Percentiles rank a stretch among this genome's conserved stretches.
These are phyloP conservation scores for Ciconia boyciana DNA, from an alignment of 2,113 vertebrate genomes.

Conservation along the genomic window DNA sequence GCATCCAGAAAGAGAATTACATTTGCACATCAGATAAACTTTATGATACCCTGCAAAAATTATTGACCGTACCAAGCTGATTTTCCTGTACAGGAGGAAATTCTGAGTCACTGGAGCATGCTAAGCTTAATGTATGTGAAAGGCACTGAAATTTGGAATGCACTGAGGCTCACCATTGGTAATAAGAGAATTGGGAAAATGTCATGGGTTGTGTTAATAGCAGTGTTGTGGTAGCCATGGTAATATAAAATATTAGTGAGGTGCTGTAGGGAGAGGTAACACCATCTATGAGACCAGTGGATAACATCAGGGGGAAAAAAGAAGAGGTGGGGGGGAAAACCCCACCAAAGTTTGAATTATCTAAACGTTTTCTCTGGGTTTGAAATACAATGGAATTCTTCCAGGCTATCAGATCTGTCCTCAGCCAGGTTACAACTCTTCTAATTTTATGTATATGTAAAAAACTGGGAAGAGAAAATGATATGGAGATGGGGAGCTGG, in stretches of 20 bases:
- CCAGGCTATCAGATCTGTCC: background rate
- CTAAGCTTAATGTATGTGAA: conserved; percentile 20
- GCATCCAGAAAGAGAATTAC: conserved; percentile 8
- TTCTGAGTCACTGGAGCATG: conserved; percentile 18
- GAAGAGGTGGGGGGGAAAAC: too few relatives aligned
- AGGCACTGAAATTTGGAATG: conserved; percentile 24
- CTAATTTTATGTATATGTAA: background rate
- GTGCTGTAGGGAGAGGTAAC: background rate
- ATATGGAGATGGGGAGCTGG: background rate
- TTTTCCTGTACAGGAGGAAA: conserved; percentile 3
- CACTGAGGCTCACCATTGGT: background rate
- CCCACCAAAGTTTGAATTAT: background rate
- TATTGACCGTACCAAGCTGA: background rate
- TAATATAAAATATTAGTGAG: conserved; percentile 29
- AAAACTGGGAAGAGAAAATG: background rate
- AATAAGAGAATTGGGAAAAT: conserved; percentile 55
- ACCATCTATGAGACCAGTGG: background rate
- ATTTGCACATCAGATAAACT: conserved; percentile 39
- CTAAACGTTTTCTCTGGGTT: background rate
- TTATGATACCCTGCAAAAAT: conserved; percentile 38
- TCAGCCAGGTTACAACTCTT: background rate
- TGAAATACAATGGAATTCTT: background rate
- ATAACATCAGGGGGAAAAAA: background rate
- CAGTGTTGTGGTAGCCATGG: conserved; percentile 58
- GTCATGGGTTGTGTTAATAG: conserved; percentile 52